These are phyloP conservation scores for Tyto alba DNA, from an alignment of 2,113 vertebrate genomes.

Conservation along the genomic window DNA sequence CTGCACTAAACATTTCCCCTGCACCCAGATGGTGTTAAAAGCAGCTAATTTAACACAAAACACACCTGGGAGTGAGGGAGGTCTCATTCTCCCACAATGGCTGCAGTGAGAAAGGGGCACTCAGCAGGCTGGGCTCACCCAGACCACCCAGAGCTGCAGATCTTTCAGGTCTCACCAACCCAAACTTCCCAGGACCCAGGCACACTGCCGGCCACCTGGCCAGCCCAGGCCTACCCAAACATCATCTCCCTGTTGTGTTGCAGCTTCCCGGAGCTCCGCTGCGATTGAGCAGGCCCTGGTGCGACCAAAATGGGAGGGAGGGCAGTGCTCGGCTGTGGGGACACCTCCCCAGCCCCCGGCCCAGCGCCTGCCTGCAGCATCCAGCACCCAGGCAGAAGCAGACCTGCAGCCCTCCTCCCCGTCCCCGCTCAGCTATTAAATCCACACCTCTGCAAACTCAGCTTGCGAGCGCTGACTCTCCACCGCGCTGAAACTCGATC, in stretches of 20 bases:
- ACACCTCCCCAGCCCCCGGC: neutral
- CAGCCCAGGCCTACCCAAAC: neutral
- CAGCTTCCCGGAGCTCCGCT: neutral
- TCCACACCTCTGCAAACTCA: neutral
- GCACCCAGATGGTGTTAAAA: neutral
- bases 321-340: neutral
- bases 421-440: neutral
- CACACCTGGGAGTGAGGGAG: neutral
- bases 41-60: neutral
- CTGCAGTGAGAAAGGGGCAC: neutral
- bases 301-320: accelerated
- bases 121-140: neutral
- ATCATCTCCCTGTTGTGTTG: neutral
- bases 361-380: accelerated
- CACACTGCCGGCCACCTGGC: accelerated
- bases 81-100: neutral
- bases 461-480: neutral
- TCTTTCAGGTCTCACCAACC: neutral
- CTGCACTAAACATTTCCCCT: neutral
- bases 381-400: neutral
- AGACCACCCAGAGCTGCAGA: neutral
- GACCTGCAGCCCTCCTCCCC: neutral
- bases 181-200: neutral
- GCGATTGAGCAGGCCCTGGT: neutral
- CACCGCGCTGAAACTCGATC: neutral